Evolutionary conservation across 2,797 vertebrate species (phyloP).

Genomic region (Macropus fuliginosus): DNA sequence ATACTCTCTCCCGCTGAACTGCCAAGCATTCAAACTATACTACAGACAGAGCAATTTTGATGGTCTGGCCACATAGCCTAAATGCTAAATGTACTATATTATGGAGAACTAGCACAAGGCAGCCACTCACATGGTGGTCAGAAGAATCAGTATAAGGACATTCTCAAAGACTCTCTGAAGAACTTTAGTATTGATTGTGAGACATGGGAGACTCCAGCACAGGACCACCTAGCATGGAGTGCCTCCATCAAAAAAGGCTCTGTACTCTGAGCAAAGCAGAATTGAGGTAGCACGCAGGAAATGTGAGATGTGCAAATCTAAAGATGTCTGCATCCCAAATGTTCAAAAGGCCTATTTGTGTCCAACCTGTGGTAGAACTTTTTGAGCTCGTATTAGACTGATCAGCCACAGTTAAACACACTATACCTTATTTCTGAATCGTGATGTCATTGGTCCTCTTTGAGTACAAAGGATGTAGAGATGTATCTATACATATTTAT

Average conservation of each 20-base stretch:
- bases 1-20: background rate
- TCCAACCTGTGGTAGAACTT: background rate
- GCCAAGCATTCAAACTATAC: background rate
- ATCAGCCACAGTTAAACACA: background rate
- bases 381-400: background rate
- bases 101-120: background rate
- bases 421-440: background rate
- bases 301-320: background rate
- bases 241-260: background rate
- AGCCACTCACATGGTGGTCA: background rate
- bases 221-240: background rate
- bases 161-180: background rate
- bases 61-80: background rate
- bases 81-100: background rate
- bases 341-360: background rate
- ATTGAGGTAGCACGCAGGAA: background rate
- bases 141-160: background rate
- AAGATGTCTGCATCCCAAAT: background rate
- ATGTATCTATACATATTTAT: background rate
- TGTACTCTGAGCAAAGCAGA: background rate
- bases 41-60: background rate
- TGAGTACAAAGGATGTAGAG: background rate
- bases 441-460: background rate
- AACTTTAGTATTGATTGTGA: background rate
- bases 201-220: background rate